Conservation (phyloP, 2,888 invertebrate species). For the Clitarchus hookeri region DNA sequence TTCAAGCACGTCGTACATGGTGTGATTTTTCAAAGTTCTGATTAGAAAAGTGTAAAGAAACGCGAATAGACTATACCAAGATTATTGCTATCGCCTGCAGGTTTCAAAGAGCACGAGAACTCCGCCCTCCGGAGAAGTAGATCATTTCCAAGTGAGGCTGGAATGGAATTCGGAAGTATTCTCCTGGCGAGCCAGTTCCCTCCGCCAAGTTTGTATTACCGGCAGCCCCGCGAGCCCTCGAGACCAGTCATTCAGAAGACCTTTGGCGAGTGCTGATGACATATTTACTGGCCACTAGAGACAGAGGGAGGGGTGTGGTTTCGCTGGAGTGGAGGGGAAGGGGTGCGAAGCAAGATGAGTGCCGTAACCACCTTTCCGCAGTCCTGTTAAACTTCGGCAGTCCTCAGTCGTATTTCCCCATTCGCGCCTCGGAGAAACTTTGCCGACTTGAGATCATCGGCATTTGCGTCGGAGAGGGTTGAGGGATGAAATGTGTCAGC, state of each 20-base stretch:
- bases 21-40: no score
- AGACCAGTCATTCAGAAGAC: not conserved
- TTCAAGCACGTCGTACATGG: no score
- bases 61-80: no score
- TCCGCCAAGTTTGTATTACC: not conserved
- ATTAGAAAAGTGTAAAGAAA: no score
- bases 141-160: no score
- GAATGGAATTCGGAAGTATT: not conserved
- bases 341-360: not conserved
- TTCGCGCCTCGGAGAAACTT: not conserved
- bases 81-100: no score
- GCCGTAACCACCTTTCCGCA: not conserved
- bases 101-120: no score
- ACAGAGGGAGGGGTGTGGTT: not conserved
- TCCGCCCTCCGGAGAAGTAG: no score
- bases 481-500: not conserved
- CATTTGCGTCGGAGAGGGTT: not conserved
- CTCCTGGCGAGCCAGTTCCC: not conserved
- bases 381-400: not conserved
- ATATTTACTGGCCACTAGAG: conserved; percentile 6
- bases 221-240: not conserved
- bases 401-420: not conserved
- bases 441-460: not conserved
- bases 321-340: not conserved
- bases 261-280: not conserved